phyloP scores from a whole-genome alignment of 1,140 invertebrate species.

The Sipha flava region DNA sequence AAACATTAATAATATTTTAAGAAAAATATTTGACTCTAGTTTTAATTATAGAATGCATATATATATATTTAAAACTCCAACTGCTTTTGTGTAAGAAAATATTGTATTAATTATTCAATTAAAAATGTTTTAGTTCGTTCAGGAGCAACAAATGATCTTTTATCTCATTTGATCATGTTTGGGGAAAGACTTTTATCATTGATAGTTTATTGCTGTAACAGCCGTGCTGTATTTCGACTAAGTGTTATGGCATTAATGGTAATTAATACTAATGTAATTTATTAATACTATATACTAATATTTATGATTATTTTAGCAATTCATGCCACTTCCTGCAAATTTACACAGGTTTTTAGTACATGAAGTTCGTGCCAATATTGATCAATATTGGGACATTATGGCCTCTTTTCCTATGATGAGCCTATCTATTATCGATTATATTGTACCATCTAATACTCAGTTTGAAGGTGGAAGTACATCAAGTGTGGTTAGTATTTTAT shows the following conservation, averaged over 20 bases:
- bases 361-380: background rate
- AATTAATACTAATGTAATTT: background rate
- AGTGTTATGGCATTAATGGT: background rate
- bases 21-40: too few relatives aligned
- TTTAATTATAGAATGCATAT: too few relatives aligned
- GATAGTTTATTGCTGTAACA: slow-evolving; percentile 12
- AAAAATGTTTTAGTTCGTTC: background rate
- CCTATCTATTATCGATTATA: background rate
- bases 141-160: background rate
- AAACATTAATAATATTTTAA: too few relatives aligned
- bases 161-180: background rate
- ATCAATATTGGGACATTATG: background rate
- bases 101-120: too few relatives aligned
- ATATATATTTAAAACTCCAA: too few relatives aligned
- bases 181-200: slow-evolving; percentile 3
- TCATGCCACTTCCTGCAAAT: background rate
- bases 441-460: background rate
- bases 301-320: background rate
- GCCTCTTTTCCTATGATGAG: background rate
- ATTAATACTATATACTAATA: background rate
- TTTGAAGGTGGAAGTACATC: background rate
- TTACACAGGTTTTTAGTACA: background rate
- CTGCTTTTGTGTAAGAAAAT: too few relatives aligned
- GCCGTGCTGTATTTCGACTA: background rate
- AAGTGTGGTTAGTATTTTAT: background rate